A percentile compares a stretch with the other conserved stretches of the same genome.
Conservation (phyloP, 35 echinoderm and acorn worm genomes). For the Stichopus chloronotus region DNA sequence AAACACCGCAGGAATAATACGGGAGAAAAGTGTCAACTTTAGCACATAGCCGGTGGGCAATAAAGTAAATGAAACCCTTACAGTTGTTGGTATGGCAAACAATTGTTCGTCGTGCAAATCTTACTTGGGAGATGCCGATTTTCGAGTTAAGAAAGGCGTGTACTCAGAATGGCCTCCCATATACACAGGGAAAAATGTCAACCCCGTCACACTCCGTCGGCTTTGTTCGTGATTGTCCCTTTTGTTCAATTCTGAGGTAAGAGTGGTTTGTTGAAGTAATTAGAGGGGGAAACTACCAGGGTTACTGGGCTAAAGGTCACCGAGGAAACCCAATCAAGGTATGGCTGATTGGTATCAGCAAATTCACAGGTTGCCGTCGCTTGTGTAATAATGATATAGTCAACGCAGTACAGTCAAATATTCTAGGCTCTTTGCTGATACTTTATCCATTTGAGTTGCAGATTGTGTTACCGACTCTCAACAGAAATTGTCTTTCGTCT, state of each 20-base stretch:
- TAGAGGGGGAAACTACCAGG: neutral
- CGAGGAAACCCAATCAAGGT: neutral
- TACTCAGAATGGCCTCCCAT: neutral
- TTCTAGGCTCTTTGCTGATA: too few relatives aligned
- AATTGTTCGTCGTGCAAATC: neutral
- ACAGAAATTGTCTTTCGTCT: too few relatives aligned
- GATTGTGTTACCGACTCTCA: too few relatives aligned
- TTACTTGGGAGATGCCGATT: neutral
- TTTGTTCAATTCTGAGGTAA: conserved; percentile 1
- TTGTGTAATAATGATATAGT: too few relatives aligned
- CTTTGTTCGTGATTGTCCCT: neutral
- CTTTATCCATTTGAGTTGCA: too few relatives aligned
- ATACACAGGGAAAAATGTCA: neutral
- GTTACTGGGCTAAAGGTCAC: conserved; percentile 22
- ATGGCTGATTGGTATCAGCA: neutral
- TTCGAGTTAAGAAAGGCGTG: neutral
- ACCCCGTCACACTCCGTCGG: neutral
- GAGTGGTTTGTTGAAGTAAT: conserved; percentile 15
- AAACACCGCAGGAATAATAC: too few relatives aligned
- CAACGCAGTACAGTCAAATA: too few relatives aligned
- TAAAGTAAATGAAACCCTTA: neutral
- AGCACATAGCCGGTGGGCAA: conserved; percentile 15
- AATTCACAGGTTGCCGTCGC: neutral
- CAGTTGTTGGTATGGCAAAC: neutral
- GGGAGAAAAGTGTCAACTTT: conserved; percentile 8